phyloP scores from a whole-genome alignment of 2,888 invertebrate species.

The Oxystoma pomonae region DNA sequence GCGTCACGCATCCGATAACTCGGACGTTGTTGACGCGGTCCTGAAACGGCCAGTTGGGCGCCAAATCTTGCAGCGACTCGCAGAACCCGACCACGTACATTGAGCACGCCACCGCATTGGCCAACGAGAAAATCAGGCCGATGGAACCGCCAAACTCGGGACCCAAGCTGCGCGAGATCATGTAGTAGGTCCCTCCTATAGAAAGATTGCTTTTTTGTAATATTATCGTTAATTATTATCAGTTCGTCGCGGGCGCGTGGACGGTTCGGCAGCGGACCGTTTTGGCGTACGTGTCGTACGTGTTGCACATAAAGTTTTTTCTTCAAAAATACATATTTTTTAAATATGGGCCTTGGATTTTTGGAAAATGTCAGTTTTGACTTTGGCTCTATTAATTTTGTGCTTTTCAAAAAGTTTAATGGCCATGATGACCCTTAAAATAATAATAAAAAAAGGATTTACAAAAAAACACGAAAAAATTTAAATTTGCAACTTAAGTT shows the following conservation, averaged over 20 bases:
- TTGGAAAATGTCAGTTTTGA: too few species aligned
- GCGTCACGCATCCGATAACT: constrained; percentile 81
- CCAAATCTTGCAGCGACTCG: constrained; percentile 76
- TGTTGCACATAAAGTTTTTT: too few species aligned
- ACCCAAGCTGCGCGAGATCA: constrained; percentile 95
- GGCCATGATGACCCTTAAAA: too few species aligned
- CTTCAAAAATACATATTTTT: too few species aligned
- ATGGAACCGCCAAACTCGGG: constrained; percentile 97
- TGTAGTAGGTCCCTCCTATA: constrained; percentile 94
- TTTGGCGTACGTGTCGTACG: background rate
- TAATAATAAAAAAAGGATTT: too few species aligned
- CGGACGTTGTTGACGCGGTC: constrained; percentile 68
- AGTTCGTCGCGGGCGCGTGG: background rate
- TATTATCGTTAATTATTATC: background rate
- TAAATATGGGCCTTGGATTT: too few species aligned
- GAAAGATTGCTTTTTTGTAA: background rate
- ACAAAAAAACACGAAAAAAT: too few species aligned
- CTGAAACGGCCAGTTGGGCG: constrained; percentile 61
- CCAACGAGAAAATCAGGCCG: constrained; percentile 92
- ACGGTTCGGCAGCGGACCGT: too few species aligned
- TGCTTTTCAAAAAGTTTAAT: too few species aligned
- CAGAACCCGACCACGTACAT: constrained; percentile 99
- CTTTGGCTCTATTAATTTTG: too few species aligned
- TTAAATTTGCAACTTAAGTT: too few species aligned
- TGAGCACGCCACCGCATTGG: constrained; percentile 94